These are phyloP conservation scores for Lasiurus cinereus DNA, from an alignment of 2,113 vertebrate genomes.

Conservation along the genomic window DNA sequence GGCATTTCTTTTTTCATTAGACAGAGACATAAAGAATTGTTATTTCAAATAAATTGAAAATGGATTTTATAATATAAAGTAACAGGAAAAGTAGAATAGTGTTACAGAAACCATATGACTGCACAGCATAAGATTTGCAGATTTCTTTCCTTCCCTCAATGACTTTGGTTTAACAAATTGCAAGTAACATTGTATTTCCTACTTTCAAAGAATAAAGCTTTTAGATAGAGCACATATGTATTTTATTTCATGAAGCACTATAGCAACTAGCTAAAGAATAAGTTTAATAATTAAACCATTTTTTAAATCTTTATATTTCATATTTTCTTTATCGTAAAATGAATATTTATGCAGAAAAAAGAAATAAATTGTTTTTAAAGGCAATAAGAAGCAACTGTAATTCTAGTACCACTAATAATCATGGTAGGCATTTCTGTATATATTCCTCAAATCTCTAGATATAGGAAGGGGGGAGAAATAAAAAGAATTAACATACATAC, in stretches of 20 bases:
- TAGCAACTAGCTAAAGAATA: not conserved
- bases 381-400: not conserved
- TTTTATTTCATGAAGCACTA: not conserved
- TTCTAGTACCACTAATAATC: not conserved
- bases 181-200: slow-evolving; percentile 46
- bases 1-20: slow-evolving; percentile 52
- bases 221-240: not conserved
- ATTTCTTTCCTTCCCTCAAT: not conserved
- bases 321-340: not conserved
- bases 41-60: slow-evolving; percentile 46
- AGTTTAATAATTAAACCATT: not conserved
- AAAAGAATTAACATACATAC: not conserved
- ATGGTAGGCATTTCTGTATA: not conserved
- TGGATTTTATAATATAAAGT: slow-evolving; percentile 29
- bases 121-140: not conserved
- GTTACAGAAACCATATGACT: not conserved
- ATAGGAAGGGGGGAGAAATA: accelerated
- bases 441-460: not conserved
- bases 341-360: not conserved
- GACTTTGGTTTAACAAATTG: slow-evolving; percentile 15
- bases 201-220: slow-evolving; percentile 38
- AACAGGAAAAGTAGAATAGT: not conserved
- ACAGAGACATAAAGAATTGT: not conserved
- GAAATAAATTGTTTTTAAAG: not conserved
- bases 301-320: slow-evolving; percentile 22